A percentile compares a stretch with the other conserved stretches of the same genome.
phyloP scores from a whole-genome alignment of 2,113 vertebrate genomes.

The Thinocorus orbignyianus region DNA sequence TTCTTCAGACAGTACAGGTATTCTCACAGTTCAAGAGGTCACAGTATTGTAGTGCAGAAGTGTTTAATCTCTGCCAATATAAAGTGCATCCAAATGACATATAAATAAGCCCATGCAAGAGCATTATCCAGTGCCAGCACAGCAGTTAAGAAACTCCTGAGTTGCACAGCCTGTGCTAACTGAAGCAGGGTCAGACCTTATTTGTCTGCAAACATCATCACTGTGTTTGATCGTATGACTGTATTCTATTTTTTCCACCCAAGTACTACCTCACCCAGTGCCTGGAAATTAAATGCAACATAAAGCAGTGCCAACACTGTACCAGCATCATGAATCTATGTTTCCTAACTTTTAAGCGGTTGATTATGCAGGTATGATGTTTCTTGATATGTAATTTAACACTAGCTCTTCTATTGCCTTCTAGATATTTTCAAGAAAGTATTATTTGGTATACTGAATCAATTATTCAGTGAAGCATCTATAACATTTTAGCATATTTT shows the following conservation, averaged over 20 bases:
- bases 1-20: neutral
- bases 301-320: neutral
- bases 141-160: neutral
- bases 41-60: neutral
- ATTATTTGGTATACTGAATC: neutral
- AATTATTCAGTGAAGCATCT: constrained; percentile 20
- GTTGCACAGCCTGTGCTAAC: neutral
- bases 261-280: neutral
- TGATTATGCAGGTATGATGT: neutral
- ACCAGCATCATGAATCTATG: neutral
- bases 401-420: neutral
- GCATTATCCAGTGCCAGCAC: neutral
- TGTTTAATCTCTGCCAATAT: neutral
- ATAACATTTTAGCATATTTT: constrained; percentile 30
- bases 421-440: neutral
- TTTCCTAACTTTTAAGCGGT: neutral
- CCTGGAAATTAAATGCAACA: neutral
- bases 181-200: neutral
- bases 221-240: neutral
- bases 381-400: constrained; percentile 3
- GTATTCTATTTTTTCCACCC: neutral
- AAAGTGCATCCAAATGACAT: neutral
- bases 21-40: neutral
- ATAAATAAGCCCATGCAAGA: neutral
- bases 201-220: neutral